Evolutionary conservation across 2,113 vertebrate species (phyloP), one percentile per base, ranked within the genome.

Genomic region (Corythornis vintsioides): DNA sequence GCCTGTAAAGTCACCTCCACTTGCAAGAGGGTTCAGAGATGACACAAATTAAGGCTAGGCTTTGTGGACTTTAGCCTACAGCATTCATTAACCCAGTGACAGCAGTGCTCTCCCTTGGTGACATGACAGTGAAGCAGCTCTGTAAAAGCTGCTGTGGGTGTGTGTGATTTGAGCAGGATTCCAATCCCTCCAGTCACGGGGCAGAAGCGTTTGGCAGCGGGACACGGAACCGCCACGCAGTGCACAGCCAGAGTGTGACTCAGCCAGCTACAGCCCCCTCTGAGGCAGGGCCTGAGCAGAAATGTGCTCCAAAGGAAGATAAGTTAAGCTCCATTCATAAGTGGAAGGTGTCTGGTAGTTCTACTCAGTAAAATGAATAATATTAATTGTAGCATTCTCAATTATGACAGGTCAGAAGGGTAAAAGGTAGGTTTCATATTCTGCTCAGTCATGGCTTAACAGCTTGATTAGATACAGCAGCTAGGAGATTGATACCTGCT

Each of bases 81-180:
- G 82, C n/a, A 45, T 8, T 92, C 73, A 75, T 88, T 82, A 88
- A 53, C 19, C 40, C 71, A 47, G 74, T 35, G 74, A 75, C 29
- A 80, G 64, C 40, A 25, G 59, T 28, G 67, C 38, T 80, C 50
- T 73, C 24, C 60, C 42, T 13, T 11, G 28, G 74, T 70, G 74
- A 55, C 60, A 87, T 29, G 0, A 3, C 4, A 48, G 52, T 94
- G 86, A 78, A 33, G 55, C 50, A 87, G 78, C 67, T 86, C 86
- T 83, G 17, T 57, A 87, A 90, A 87, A 80, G 77, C 4, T 70
- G 22, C 59, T 16, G 21, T 89, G 96, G 92, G 92, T 16, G 94
- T 92, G 91, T 53, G 65, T 4, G 8, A 71, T 80, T 82, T 89
- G 77, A 77, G 56, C 28, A 67, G 87, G 89, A 96, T 94, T 95